phyloP scores from a whole-genome alignment of 2,797 vertebrate species.

The Peromyscus nudipes region DNA sequence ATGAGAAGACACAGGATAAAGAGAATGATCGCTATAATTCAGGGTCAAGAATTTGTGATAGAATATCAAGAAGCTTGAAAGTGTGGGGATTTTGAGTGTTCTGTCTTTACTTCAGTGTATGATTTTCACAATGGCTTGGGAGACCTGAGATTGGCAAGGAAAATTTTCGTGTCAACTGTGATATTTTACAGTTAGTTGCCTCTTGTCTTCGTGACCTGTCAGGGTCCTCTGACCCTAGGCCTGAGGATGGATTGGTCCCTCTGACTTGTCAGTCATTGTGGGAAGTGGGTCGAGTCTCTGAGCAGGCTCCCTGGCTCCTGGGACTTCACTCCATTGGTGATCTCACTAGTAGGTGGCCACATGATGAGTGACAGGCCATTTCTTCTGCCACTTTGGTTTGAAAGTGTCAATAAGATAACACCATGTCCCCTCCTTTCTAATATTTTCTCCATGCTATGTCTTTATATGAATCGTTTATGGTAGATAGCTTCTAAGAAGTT shows the following conservation, averaged over 20 bases:
- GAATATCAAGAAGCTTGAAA: background rate
- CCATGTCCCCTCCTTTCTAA: background rate
- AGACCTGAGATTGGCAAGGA: background rate
- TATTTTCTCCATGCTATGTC: background rate
- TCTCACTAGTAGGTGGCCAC: background rate
- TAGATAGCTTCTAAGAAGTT: background rate
- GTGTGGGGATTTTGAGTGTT: background rate
- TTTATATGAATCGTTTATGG: too few relatives aligned
- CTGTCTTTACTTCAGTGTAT: background rate
- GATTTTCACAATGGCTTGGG: background rate
- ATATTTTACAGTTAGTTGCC: background rate
- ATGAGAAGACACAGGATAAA: background rate
- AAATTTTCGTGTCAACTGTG: rapidly evolving
- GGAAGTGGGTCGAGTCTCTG: background rate
- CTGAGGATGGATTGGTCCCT: background rate
- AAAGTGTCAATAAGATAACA: background rate
- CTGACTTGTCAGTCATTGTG: background rate
- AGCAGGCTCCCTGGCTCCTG: background rate
- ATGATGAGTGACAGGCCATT: background rate
- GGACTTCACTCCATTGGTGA: background rate
- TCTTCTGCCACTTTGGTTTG: background rate
- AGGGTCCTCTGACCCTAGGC: background rate
- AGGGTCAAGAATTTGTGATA: background rate
- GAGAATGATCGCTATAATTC: background rate
- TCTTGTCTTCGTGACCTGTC: background rate